Evolutionary conservation across 2,888 invertebrate species (phyloP), one percentile per base, ranked within the genome.

Genomic region (Dorcus hopei): DNA sequence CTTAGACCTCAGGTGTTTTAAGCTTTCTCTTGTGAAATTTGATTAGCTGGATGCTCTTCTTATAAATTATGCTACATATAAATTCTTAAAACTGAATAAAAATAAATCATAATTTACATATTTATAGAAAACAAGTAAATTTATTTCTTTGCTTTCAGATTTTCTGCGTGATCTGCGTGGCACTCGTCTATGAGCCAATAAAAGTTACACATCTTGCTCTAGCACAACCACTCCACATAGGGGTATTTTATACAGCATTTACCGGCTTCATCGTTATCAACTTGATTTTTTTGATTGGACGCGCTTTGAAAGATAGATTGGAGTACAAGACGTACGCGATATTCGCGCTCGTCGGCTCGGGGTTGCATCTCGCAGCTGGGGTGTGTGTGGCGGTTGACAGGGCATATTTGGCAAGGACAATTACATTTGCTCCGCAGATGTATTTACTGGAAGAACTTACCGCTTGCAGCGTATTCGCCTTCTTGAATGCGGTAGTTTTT

Each of bases 211-310:
- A 82, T n/a, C 78, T 85, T 41, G 81, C 84, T 33, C 80, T 71
- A 71, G 83, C 77, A 69, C 85, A 77, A 72, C 80, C 78, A 75
- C 79, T 82, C 67, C 81, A 87, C 69, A 82, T 86, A 14, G 88
- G 87, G 0, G 79, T 88, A 61, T 85, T 88, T 75, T 88, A 85
- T 77, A 84, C 87, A 9, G 81, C 87, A 3, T 84, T 84, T 72
- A 84, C 84, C 9, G 87, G 88, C 63, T 87, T 81, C 72, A 82
- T 88, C 70, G 80, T 89, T 64, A 85, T 88, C 74, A 87, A 87
- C 61, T 77, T 82, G 1, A 79, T 88, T 26, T 73, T 87, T 66
- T 77, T 89, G 61, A 78, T 87, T 65, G 83, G 85, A 9, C 81
- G 85, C 62, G 69, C 84, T 55, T 77, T 87, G 39, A 85, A 86